Evolutionary conservation across 2,113 vertebrate species (phyloP), one percentile per base, ranked within the genome.

Genomic region (Microcebus griseorufus): DNA sequence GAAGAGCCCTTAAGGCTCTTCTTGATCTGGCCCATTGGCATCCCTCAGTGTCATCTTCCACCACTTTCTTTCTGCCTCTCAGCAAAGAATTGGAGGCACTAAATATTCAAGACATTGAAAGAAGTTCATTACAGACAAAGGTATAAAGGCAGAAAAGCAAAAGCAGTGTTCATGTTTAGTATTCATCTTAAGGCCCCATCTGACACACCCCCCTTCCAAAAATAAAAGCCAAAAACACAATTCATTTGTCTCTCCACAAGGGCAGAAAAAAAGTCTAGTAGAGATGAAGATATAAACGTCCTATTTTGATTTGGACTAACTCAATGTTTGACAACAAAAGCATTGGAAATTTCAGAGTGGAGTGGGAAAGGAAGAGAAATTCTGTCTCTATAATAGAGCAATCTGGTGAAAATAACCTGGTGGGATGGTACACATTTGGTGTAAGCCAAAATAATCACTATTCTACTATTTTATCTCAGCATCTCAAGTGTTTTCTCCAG

Each of bases 101-200:
- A 37, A 82, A 92, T 70, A 90, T 23, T 81, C 16, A 94, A 87
- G 81, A 65, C 58, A 92, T 16, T 62, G 17, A 88, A 89, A 86
- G 14, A 81, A 70, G 42, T 84, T 96, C 62, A 96, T 32, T 70
- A 62, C 6, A 86, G 39, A 81, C 34, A 72, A 95, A 37, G 14
- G 18, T 80, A 75, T 60, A 89, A 95, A 95, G 51, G 32, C 39
- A 90, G 48, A 76, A 81, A 92, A 93, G 18, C 32, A 90, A 96
- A 94, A 45, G n/a, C 37, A 88, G 39, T 84, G 69, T 72, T 96
- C 62, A 48, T 6, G 27, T 20, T 75, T 62, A 86, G 39, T 69
- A 92, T 69, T 81, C 75, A 67, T 65, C 80, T 81, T 93, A 92
- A 84, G 25, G 48, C 78, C 45, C 4, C 25, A 32, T 58, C 53